These are phyloP conservation scores for Tragelaphus strepsiceros DNA, from an alignment of 2,113 vertebrate genomes.

Conservation along the genomic window DNA sequence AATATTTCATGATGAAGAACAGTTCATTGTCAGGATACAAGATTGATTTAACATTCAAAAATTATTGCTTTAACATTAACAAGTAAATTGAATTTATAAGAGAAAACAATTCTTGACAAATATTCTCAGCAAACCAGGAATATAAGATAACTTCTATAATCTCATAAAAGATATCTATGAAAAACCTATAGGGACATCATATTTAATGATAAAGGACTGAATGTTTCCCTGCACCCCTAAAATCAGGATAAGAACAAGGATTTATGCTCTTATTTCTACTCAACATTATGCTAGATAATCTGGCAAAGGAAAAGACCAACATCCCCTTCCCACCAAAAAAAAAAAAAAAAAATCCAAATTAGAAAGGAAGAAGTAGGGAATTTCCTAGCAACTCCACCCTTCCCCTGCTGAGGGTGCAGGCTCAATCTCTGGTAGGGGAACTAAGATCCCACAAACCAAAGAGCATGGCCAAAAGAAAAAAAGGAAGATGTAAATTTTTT, in stretches of 20 bases:
- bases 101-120: not conserved
- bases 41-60: not conserved
- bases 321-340: accelerated
- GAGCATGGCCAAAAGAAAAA: not conserved
- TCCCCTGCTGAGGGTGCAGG: not conserved
- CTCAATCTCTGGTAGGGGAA: not conserved
- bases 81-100: not conserved
- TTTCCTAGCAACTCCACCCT: not conserved
- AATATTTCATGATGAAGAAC: not conserved
- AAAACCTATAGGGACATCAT: not conserved
- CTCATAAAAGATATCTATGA: not conserved
- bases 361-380: not conserved
- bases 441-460: not conserved
- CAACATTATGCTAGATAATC: not conserved
- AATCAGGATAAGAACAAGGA: not conserved
- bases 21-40: not conserved
- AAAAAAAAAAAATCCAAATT: not conserved
- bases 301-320: not conserved
- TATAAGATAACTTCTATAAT: not conserved
- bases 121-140: not conserved
- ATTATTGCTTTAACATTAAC: not conserved
- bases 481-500: not conserved
- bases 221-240: not conserved
- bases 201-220: not conserved
- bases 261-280: not conserved